A percentile compares a stretch with the other conserved stretches of the same genome.
Conservation (phyloP, 2,888 invertebrate genomes). For the Phaedon cochleariae region DNA sequence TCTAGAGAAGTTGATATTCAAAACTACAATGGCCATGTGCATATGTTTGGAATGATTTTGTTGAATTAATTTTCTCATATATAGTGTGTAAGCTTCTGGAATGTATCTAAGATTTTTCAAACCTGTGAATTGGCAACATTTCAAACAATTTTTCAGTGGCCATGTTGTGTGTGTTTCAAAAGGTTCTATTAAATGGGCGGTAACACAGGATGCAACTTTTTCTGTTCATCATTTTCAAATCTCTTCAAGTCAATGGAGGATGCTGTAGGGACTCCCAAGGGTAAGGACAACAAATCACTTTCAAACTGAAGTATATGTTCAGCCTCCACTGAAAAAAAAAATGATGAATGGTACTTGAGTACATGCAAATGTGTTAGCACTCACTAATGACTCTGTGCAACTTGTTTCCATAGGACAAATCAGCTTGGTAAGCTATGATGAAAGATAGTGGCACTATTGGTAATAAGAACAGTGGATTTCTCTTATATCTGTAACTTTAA, state of each 20-base stretch:
- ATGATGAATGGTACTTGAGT: background rate
- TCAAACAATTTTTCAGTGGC: too few relatives aligned
- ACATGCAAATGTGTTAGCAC: slow-evolving; percentile 36
- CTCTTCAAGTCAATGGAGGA: slow-evolving; percentile 59
- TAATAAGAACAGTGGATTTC: slow-evolving; percentile 68
- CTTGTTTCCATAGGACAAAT: slow-evolving; percentile 81
- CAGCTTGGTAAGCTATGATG: slow-evolving; percentile 75
- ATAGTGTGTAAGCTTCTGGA: too few relatives aligned
- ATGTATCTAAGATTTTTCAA: too few relatives aligned
- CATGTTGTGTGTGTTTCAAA: background rate
- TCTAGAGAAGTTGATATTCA: too few relatives aligned
- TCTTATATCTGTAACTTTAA: slow-evolving; percentile 53
- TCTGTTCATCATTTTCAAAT: slow-evolving; percentile 51
- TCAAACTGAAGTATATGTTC: slow-evolving; percentile 83
- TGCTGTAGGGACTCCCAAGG: slow-evolving; percentile 78
- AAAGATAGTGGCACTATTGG: slow-evolving; percentile 79
- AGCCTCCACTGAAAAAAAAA: slow-evolving; percentile 72
- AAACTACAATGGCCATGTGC: too few relatives aligned
- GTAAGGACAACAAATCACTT: slow-evolving; percentile 72
- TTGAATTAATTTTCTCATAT: too few relatives aligned
- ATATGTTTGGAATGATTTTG: too few relatives aligned
- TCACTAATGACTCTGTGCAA: slow-evolving; percentile 77
- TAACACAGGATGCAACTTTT: slow-evolving; percentile 50
- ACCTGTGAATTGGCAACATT: too few relatives aligned
- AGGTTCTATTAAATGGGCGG: slow-evolving; percentile 34